Percentiles rank a stretch among this genome's conserved stretches.
These are phyloP conservation scores for Protophormia terraenovae DNA, from an alignment of 2,888 invertebrate genomes.

Conservation along the genomic window DNA sequence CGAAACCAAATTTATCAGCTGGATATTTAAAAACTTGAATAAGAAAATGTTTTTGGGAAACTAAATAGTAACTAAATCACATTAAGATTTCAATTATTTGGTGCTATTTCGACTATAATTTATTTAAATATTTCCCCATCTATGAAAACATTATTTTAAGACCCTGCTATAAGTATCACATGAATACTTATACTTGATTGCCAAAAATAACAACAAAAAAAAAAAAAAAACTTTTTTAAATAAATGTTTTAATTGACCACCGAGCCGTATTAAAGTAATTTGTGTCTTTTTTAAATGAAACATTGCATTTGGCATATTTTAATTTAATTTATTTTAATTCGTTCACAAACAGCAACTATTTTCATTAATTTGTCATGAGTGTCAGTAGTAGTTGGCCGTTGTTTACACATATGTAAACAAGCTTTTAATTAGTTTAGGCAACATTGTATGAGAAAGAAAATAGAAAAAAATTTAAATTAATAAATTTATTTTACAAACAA, in stretches of 20 bases:
- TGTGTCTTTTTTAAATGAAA: conserved; percentile 74
- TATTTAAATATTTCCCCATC: too few relatives aligned
- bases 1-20: too few relatives aligned
- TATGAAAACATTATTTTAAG: neutral
- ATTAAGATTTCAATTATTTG: too few relatives aligned
- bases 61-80: too few relatives aligned
- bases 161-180: neutral
- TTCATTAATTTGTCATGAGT: conserved; percentile 35
- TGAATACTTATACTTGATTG: neutral
- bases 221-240: conserved; percentile 1
- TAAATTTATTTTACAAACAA: neutral
- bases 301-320: conserved; percentile 74
- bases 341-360: neutral
- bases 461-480: neutral
- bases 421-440: conserved; percentile 7
- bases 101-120: too few relatives aligned
- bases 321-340: conserved; percentile 30
- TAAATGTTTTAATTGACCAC: conserved; percentile 25
- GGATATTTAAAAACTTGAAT: too few relatives aligned
- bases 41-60: too few relatives aligned
- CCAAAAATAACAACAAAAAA: neutral
- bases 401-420: conserved; percentile 11
- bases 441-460: conserved; percentile 9
- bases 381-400: neutral
- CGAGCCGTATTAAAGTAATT: conserved; percentile 70